Evolutionary conservation across 2,113 vertebrate genomes (phyloP).

Genomic region (Laticauda laticaudata): DNA sequence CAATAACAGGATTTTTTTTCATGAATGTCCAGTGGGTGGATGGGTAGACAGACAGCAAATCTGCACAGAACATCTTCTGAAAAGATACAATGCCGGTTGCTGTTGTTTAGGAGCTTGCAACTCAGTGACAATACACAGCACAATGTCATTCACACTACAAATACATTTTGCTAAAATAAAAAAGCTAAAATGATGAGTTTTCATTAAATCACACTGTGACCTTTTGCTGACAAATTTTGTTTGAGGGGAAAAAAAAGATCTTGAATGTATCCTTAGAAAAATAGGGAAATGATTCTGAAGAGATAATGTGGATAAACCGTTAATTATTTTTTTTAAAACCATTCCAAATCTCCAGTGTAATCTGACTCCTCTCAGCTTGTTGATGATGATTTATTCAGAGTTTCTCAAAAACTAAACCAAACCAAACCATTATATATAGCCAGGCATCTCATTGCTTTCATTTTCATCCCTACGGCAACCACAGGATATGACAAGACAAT

Average conservation of each 20-base stretch:
- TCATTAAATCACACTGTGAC: not conserved
- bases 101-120: not conserved
- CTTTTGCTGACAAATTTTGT: not conserved
- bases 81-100: not conserved
- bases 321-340: not conserved
- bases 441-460: not conserved
- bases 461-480: slow-evolving; percentile 12
- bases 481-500: slow-evolving; percentile 5
- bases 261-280: not conserved
- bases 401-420: not conserved
- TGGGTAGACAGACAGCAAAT: not conserved
- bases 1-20: not conserved
- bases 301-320: not conserved
- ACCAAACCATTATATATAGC: not conserved
- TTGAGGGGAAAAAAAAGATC: not conserved
- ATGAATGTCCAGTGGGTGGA: not conserved
- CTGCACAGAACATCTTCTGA: not conserved
- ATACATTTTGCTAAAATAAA: not conserved
- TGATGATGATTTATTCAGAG: not conserved
- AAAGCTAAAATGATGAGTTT: not conserved
- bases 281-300: not conserved
- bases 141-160: not conserved
- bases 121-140: not conserved
- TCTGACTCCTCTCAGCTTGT: not conserved
- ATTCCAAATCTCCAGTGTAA: not conserved